These are phyloP conservation scores for Lobophora halterata DNA, from an alignment of 2,888 invertebrate genomes.

Conservation along the genomic window DNA sequence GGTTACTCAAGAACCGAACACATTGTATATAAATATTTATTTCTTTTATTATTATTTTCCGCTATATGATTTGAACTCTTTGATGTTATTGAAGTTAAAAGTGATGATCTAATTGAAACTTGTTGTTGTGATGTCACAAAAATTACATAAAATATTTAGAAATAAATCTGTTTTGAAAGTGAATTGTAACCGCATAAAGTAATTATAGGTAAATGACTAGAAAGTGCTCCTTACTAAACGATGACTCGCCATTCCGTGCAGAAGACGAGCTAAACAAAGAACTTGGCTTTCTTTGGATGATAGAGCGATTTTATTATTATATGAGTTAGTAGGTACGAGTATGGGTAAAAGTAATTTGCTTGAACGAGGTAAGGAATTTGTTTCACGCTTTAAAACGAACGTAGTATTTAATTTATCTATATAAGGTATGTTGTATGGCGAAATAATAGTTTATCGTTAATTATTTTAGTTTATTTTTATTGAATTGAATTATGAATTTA, in stretches of 20 bases:
- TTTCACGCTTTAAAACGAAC: too few relatives aligned
- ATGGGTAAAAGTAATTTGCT: conserved; percentile 3
- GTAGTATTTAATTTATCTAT: too few relatives aligned
- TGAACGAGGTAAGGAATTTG: not conserved
- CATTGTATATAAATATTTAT: too few relatives aligned
- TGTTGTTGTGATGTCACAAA: too few relatives aligned
- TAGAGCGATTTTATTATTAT: conserved; percentile 19
- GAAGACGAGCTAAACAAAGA: conserved; percentile 23
- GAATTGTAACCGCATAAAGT: conserved; percentile 16
- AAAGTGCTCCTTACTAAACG: conserved; percentile 26
- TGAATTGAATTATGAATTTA: too few relatives aligned
- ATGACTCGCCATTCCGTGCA: conserved; percentile 28
- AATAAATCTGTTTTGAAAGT: conserved; percentile 22
- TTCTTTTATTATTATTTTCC: too few relatives aligned
- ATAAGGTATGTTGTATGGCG: too few relatives aligned
- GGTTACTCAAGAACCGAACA: too few relatives aligned
- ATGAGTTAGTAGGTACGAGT: conserved; percentile 4
- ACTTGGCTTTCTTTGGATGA: conserved; percentile 30
- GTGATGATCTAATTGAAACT: not conserved
- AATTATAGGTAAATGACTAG: conserved; percentile 27
- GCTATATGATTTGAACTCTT: too few relatives aligned
- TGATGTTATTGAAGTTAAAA: not conserved
- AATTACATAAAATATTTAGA: conserved; percentile 3
- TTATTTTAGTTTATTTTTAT: too few relatives aligned
- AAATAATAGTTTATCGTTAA: too few relatives aligned